phyloP scores from a whole-genome alignment of 2,888 invertebrate genomes.

The Polyommatus icarus region DNA sequence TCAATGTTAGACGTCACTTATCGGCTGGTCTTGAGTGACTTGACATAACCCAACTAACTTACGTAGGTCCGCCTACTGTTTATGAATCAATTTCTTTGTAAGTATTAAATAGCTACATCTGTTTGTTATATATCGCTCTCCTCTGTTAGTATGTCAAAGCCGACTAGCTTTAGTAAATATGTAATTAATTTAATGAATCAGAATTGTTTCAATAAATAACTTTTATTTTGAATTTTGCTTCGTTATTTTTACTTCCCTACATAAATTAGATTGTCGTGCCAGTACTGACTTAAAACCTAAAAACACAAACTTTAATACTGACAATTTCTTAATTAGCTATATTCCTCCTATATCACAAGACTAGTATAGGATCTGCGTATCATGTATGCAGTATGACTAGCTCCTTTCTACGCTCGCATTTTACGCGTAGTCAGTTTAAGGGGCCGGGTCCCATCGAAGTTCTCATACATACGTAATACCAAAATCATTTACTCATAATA shows the following conservation, averaged over 20 bases:
- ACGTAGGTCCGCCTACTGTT: neutral
- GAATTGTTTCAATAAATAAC: constrained; percentile 79
- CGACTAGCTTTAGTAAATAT: constrained; percentile 71
- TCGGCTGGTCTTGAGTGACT: neutral
- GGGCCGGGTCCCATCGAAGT: too few relatives aligned
- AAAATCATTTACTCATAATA: too few relatives aligned
- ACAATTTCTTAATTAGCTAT: too few relatives aligned
- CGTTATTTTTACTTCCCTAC: constrained; percentile 36
- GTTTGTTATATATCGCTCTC: constrained; percentile 66
- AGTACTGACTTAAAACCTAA: neutral
- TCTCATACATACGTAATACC: too few relatives aligned
- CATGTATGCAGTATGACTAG: too few relatives aligned
- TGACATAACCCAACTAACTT: neutral
- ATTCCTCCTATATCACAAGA: too few relatives aligned
- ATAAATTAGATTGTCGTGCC: neutral
- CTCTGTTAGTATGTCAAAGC: constrained; percentile 67
- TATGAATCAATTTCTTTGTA: neutral
- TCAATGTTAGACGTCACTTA: neutral
- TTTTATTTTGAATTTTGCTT: constrained; percentile 66
- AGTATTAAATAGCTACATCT: constrained; percentile 35
- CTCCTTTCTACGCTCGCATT: too few relatives aligned
- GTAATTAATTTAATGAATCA: constrained; percentile 66
- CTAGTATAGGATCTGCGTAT: too few relatives aligned
- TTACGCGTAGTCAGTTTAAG: too few relatives aligned
- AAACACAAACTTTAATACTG: too few relatives aligned